A percentile compares a stretch with the other conserved stretches of the same genome.
phyloP scores from a whole-genome alignment of 2,113 vertebrate species.

The Hemibagrus wyckioides region DNA sequence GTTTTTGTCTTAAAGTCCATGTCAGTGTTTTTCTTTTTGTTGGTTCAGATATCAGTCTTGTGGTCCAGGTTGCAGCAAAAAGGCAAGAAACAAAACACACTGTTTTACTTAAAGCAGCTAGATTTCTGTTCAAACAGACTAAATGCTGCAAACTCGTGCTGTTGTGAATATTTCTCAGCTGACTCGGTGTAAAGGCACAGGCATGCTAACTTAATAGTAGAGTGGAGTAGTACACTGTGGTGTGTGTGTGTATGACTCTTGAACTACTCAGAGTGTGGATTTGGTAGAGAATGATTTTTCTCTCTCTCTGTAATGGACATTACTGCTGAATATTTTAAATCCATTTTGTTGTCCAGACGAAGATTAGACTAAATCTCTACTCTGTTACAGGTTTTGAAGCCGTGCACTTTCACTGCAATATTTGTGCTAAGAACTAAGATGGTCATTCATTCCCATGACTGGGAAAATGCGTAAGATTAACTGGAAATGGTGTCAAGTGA shows the following conservation, averaged over 20 bases:
- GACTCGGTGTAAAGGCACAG: constrained; percentile 23
- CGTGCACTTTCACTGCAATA: background rate
- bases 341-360: background rate
- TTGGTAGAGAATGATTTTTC: background rate
- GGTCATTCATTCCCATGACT: constrained; percentile 17
- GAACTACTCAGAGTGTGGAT: background rate
- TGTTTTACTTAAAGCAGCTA: background rate
- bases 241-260: background rate
- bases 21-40: background rate
- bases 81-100: background rate
- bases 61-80: background rate
- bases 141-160: background rate
- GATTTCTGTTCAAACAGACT: background rate
- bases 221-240: background rate
- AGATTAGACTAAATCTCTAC: background rate
- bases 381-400: background rate
- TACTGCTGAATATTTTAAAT: background rate
- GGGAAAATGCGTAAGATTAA: background rate
- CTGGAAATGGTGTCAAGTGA: constrained; percentile 32
- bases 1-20: too few species aligned
- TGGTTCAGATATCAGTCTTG: background rate
- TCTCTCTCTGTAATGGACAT: background rate
- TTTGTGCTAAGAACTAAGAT: background rate
- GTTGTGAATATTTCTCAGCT: constrained; percentile 20
- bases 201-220: constrained; percentile 45